Percentiles rank a stretch among this genome's conserved stretches.
phyloP scores from a whole-genome alignment of 2,888 invertebrate genomes.

The Philereme transversata region DNA sequence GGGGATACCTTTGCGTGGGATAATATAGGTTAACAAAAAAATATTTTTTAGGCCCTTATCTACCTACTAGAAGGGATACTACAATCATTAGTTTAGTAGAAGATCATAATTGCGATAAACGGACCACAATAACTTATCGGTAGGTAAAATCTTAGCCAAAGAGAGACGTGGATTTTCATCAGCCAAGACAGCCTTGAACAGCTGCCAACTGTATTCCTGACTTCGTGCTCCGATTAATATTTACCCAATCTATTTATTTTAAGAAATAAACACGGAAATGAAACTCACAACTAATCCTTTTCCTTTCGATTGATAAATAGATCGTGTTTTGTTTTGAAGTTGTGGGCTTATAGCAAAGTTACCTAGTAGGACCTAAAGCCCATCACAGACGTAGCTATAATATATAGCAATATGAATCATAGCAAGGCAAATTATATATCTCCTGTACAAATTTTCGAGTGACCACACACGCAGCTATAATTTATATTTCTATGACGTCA shows the following conservation, averaged over 20 bases:
- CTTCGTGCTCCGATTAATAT: slow-evolving; percentile 60
- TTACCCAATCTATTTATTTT: slow-evolving; percentile 55
- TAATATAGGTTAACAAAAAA: no score
- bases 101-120: slow-evolving; percentile 49
- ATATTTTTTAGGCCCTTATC: no score
- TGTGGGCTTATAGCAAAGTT: no score
- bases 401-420: no score
- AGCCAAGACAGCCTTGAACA: slow-evolving; percentile 68
- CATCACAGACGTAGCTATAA: no score
- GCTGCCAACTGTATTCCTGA: slow-evolving; percentile 74
- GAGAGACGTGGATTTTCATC: slow-evolving; percentile 75
- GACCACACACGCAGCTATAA: no score
- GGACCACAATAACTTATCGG: slow-evolving; percentile 37
- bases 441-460: no score
- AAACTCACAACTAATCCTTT: background rate
- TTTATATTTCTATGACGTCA: no score
- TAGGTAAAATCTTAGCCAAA: slow-evolving; percentile 64
- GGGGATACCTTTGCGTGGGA: no score
- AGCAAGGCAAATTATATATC: no score
- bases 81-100: background rate
- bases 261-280: slow-evolving; percentile 55
- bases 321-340: background rate
- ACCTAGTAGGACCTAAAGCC: no score
- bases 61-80: no score
- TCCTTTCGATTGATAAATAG: slow-evolving; percentile 1